Evolutionary conservation across 2,113 vertebrate species (phyloP), one percentile per base, ranked within the genome.

Genomic region (Toxotes jaculatrix): DNA sequence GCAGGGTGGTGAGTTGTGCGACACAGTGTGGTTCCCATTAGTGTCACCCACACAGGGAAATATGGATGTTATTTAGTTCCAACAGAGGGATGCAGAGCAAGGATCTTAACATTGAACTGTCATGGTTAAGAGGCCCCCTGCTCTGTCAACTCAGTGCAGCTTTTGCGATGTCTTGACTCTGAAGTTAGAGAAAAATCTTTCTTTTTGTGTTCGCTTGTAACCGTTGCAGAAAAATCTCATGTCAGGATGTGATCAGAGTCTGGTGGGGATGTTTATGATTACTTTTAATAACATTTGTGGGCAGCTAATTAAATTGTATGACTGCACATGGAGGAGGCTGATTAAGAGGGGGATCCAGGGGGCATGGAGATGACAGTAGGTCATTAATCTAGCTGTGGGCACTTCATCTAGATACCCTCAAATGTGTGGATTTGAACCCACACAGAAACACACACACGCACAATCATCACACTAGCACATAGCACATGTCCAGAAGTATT

Each of bases 1-100:
- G 71, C 77, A 38, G 74, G 68, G 61, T 23, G 11, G 68, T 67
- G 83, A 82, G 80, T 77, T 75, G 85, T 83, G 91, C 68, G 62
- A 69, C 84, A 0, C 92, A 91, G 91, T 60, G 17, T 85, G 87
- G 51, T 82, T 92, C 84, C 90, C 88, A 93, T 94, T 93, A 93
- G 88, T 92, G 91, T 92, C 90, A 87, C 47, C 76, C 82, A 65
- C 78, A 65, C 75, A 38, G 83, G 87, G 76, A 93, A 91, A 90
- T 91, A 89, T 91, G 88, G 77, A 79, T 80, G 90, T 92, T 84
- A 88, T 93, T 93, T 90, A 91, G 82, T 68, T 83, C 55, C 69
- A 59, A 47, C 69, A 67, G 68, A 65, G 87, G 68, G 59, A 79
- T 1, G 10, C 66, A 59, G 71, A 73, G 84, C 45, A 51, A 27